These are phyloP conservation scores for Chloropsis cyanopogon DNA, from an alignment of 2,113 vertebrate genomes.

Conservation along the genomic window DNA sequence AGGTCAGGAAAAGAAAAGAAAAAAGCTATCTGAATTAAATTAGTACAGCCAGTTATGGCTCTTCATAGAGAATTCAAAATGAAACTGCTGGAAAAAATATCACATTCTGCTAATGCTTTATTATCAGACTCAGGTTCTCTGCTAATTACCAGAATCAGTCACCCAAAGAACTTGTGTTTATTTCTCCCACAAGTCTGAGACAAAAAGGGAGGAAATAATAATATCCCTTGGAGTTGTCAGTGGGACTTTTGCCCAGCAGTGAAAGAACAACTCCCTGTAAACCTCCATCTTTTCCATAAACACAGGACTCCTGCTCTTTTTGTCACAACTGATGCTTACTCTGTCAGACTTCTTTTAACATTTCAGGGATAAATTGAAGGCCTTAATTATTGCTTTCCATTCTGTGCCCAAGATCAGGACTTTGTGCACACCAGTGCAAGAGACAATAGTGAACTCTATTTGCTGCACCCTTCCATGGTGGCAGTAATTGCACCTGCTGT, in stretches of 20 bases:
- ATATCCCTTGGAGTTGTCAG: neutral
- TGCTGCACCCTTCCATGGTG: neutral
- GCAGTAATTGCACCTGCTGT: constrained; percentile 9
- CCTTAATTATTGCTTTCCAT: constrained; percentile 22
- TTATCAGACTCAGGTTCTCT: neutral
- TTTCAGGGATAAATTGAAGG: constrained; percentile 37
- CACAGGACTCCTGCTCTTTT: neutral
- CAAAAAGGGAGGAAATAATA: constrained; percentile 19
- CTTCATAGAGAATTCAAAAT: neutral
- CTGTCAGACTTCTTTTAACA: constrained; percentile 41
- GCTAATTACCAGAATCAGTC: constrained; percentile 35
- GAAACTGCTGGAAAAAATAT: neutral
- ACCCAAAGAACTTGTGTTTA: constrained; percentile 1
- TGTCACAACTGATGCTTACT: constrained; percentile 17
- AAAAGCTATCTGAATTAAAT: neutral
- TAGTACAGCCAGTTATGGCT: neutral
- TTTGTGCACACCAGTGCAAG: neutral
- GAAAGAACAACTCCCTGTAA: constrained; percentile 6
- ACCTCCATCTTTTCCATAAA: neutral
- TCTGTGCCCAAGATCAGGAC: neutral
- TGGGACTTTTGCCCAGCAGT: neutral
- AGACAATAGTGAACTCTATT: constrained; percentile 23
- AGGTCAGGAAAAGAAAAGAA: neutral
- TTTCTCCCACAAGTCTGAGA: neutral
- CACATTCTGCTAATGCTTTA: neutral